A percentile compares a stretch with the other conserved stretches of the same genome.
phyloP scores from a whole-genome alignment of 2,888 invertebrate genomes.

The Lasioglossum malachurum region DNA sequence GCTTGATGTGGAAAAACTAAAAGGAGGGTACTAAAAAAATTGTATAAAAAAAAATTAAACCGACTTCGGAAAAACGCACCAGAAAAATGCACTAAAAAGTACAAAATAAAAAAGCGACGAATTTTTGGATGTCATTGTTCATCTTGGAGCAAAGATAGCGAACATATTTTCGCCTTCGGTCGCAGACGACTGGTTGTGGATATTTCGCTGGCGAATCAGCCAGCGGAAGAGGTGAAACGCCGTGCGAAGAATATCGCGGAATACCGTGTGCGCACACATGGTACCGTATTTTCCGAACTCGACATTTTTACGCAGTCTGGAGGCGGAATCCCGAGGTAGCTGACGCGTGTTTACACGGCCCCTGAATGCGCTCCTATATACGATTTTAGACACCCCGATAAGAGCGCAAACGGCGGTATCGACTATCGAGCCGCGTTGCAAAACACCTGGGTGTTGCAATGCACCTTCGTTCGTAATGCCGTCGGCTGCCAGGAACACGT shows the following conservation, averaged over 20 bases:
- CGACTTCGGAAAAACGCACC: no score
- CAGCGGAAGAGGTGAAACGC: neutral
- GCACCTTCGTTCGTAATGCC: conserved; percentile 62
- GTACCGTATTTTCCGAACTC: conserved; percentile 25
- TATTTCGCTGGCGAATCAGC: conserved; percentile 24
- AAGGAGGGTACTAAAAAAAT: no score
- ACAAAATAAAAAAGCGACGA: no score
- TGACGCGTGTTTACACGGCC: conserved; percentile 64
- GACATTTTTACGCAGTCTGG: conserved; percentile 40
- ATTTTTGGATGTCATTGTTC: no score
- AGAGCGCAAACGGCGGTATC: conserved; percentile 65
- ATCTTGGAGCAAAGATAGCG: neutral
- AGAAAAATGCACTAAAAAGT: no score
- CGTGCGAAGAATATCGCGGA: conserved; percentile 31
- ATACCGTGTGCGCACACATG: conserved; percentile 4
- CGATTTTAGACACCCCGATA: conserved; percentile 69
- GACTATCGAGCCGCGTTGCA: conserved; percentile 69
- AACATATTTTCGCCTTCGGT: neutral
- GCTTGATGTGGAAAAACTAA: no score
- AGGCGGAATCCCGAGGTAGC: conserved; percentile 59
- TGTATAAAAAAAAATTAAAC: no score
- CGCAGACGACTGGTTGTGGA: neutral
- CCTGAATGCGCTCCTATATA: conserved; percentile 67
- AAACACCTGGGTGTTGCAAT: conserved; percentile 72
- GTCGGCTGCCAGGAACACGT: conserved; percentile 48